Evolutionary conservation across 2,888 invertebrate species (phyloP), one percentile per base, ranked within the genome.

Genomic region (Chrysina gloriosa): DNA sequence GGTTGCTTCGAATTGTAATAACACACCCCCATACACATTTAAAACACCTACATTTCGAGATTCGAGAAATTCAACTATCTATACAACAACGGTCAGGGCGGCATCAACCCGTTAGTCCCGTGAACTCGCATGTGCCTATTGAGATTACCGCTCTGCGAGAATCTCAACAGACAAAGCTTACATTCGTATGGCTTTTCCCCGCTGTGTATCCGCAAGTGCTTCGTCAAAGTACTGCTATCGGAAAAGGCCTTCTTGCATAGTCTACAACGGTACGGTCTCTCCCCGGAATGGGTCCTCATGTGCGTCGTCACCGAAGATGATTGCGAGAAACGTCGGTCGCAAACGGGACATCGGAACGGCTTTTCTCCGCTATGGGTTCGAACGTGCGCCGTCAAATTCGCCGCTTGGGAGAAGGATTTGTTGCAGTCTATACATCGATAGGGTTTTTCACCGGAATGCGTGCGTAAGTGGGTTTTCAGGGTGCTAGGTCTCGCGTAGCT

Each of bases 271-370:
- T 98, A 98, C 0, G 98, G 98, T 67, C 97, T 88, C 82, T 98
- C 98, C n/a, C 98, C 98, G n/a, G 96, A 96, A 85, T 99, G 98
- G n/a, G 98, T 99, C 80, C 98, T 89, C 96, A 98, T 97, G 86
- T 99, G 99, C 74, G 98, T 98, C 66, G 98, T 99, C 63, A 99
- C 97, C 63, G 92, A 92, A 77, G 97, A 97, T 81, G 91, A 91
- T 81, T 99, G 98, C 69, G 97, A 97, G 84, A 99, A 99, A 77
- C 96, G 89, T 70, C 98, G 89, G 81, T 97, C 96, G 84, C 99
- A 99, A 74, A 98, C 95, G 19, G 96, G 95, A 86, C 99, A 99
- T 75, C 93, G 90, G 77, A 98, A 99, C 42, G 99, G 98, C 81
- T 99, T 99, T 85, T 99, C 98, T 0, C 98, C 98, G 69, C 94